Evolutionary conservation across 2,888 invertebrate species (phyloP).

Genomic region (Drosophila planitibia): DNA sequence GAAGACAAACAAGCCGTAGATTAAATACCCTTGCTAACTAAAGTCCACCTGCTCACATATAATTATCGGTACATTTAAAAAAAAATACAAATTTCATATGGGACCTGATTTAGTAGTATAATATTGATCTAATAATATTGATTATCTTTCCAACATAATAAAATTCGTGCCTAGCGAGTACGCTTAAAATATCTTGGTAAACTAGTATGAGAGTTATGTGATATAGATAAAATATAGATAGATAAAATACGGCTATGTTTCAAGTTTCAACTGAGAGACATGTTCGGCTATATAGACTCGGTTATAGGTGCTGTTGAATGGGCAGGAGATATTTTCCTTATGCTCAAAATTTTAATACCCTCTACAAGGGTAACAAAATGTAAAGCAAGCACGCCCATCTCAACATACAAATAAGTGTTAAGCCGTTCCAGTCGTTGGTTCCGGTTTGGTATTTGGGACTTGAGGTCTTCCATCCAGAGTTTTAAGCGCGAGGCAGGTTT

Average conservation of each 20-base stretch:
- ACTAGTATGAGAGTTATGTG: not conserved
- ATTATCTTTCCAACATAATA: not conserved
- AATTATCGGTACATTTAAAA: not conserved
- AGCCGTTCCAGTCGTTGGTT: constrained; percentile 23
- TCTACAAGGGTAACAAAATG: not conserved
- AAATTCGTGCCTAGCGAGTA: not conserved
- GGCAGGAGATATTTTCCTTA: not conserved
- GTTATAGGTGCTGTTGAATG: not conserved
- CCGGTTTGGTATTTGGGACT: constrained; percentile 32
- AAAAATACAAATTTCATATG: too few species aligned
- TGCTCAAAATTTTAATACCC: not conserved
- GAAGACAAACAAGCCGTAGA: too few species aligned
- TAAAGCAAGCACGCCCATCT: not conserved
- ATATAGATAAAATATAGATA: too few species aligned
- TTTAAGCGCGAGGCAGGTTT: constrained; percentile 56
- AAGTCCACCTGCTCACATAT: not conserved
- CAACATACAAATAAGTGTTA: not conserved
- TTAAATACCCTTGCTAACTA: too few species aligned
- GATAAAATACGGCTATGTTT: not conserved
- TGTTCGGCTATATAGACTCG: not conserved
- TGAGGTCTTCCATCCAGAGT: constrained; percentile 10
- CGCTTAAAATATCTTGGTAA: not conserved
- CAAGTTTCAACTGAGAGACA: not conserved
- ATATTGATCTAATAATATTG: too few species aligned
- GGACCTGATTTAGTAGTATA: too few species aligned